These are phyloP conservation scores for Botia almorhae DNA, from an alignment of 2,797 vertebrate genomes.

Conservation along the genomic window DNA sequence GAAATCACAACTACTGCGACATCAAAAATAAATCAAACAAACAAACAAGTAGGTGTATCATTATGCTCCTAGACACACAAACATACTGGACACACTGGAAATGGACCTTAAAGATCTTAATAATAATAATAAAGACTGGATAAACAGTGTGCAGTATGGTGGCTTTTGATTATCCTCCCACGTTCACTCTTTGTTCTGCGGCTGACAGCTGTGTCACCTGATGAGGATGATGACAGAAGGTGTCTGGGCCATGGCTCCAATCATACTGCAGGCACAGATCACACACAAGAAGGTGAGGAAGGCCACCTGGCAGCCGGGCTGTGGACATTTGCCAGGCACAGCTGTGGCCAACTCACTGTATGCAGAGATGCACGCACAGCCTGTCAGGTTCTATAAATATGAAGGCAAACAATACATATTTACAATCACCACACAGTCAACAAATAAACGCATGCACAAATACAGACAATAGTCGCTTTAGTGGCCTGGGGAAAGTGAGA, in stretches of 20 bases:
- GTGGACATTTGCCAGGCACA: conserved; percentile 90
- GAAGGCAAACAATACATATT: conserved; percentile 32
- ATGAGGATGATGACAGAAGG: conserved; percentile 98
- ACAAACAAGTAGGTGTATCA: not conserved
- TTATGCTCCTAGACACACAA: not conserved
- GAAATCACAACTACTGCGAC: not conserved
- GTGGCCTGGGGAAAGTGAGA: not conserved
- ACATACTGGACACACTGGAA: not conserved
- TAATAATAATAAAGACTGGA: not conserved
- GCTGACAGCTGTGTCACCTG: conserved; percentile 77
- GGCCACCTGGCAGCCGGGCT: conserved; percentile 89
- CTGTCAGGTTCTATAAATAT: conserved; percentile 87
- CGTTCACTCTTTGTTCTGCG: not conserved
- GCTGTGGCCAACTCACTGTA: conserved; percentile 82
- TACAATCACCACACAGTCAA: not conserved
- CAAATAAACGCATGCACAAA: not conserved
- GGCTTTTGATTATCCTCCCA: not conserved
- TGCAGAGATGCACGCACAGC: conserved; percentile 84
- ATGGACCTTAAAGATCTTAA: not conserved
- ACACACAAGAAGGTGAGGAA: conserved; percentile 97
- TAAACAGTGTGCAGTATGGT: not conserved
- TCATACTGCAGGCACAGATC: conserved; percentile 97
- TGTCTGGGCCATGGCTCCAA: conserved; percentile 97
- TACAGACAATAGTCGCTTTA: not conserved
- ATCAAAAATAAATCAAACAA: not conserved